These are phyloP conservation scores for Sebastes elongatus DNA, from an alignment of 2,797 vertebrate species.

Conservation along the genomic window DNA sequence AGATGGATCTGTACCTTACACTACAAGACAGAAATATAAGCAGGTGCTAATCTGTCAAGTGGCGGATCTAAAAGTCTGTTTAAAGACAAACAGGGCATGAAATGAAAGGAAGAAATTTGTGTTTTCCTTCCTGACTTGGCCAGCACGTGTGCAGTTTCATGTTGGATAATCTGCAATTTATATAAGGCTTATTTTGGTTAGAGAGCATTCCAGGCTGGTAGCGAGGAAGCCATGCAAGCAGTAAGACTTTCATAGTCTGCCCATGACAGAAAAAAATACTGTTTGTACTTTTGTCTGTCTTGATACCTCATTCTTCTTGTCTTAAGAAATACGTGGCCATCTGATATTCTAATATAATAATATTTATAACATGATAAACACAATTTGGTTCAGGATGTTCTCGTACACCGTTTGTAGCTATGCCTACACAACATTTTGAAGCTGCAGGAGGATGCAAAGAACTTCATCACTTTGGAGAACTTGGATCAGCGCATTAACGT, in stretches of 20 bases:
- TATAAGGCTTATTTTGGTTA: conserved; percentile 21
- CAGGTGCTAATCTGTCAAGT: conserved; percentile 26
- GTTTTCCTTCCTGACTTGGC: conserved; percentile 11
- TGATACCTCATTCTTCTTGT: not conserved
- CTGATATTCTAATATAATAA: not conserved
- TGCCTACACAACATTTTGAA: no score
- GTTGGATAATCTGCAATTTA: conserved; percentile 19
- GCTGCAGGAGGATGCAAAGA: no score
- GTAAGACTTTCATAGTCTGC: not conserved
- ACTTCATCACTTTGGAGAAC: no score
- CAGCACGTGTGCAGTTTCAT: not conserved
- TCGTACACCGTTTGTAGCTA: not conserved
- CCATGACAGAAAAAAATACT: not conserved
- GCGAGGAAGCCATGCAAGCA: not conserved
- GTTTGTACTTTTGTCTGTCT: not conserved
- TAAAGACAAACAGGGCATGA: not conserved
- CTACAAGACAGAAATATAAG: not conserved
- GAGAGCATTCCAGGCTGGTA: not conserved
- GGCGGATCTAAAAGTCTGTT: not conserved
- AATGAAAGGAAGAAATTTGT: not conserved
- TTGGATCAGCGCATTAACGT: no score
- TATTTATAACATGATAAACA: not conserved
- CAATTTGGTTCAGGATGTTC: not conserved
- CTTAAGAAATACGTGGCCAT: not conserved
- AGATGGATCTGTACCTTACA: not conserved